Base-by-base conservation (phyloP, 2,113 vertebrate genomes). In the Poeciliopsis retropinna region DNA sequence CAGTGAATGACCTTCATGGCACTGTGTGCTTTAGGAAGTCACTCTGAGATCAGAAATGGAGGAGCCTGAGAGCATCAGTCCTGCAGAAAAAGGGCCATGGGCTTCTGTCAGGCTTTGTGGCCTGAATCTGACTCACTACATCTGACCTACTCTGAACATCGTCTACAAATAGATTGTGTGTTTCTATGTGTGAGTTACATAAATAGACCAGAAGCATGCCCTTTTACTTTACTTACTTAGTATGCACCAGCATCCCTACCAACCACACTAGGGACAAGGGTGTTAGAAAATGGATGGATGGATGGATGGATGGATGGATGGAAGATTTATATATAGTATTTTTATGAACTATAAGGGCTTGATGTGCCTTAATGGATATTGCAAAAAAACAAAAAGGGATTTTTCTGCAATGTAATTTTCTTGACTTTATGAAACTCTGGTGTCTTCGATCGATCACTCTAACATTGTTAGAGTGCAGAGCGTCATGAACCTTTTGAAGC, bases 1-100 rank as follows among this genome's bases (percentile, higher is more conserved):
- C 37, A 51, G 67, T 64, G 73, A 60, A 71, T 69, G 86, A 90
- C 87, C 87, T 92, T 90, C 78, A 75, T 67, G 44, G 75, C 76
- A 73, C 66, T 63, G 66, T 67, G 51, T 25, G 34, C 34, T 54
- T 54, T 25, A 25, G 25, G 51, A 57, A 17, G 70, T 73, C 32
- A 9, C 62, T 37, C 64, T 76, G 22, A 11, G 60, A 71, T 44
- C 66, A 54, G 60, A 65, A 70, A 70, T 64, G 6, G 83, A 82
- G 51, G 70, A 75, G 9, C 72, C 84, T 70, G 68, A 71, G 41
- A 29, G 74, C 63, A 91, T 82, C 69, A 70, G 83, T 74, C 64
- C 69, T 83, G 79, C 47, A 74, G 78, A 70, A 72, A 72, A 34
- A 72, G 64, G 61, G 41, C 64, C 76, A 85, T 81, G 77, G 73